phyloP scores from a whole-genome alignment of 2,113 vertebrate species.

The Sinocyclocheilus anophthalmus region DNA sequence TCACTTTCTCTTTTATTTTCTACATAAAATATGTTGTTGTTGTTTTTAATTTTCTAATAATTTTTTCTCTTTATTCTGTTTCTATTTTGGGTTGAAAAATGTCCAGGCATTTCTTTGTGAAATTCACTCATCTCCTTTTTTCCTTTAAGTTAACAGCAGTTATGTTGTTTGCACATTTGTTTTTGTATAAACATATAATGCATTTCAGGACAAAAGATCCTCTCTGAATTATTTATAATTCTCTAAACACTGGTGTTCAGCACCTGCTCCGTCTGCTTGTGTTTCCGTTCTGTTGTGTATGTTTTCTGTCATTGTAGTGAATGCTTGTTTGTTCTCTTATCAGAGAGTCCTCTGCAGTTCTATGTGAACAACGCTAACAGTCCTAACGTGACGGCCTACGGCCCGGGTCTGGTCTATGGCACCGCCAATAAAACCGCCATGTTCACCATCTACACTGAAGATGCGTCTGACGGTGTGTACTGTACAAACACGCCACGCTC shows the following conservation, averaged over 20 bases:
- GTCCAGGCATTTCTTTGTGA: too few species aligned
- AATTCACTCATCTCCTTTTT: too few species aligned
- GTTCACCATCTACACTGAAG: constrained; percentile 93
- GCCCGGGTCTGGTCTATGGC: constrained; percentile 92
- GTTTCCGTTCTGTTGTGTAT: background rate
- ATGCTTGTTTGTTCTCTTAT: constrained; percentile 10
- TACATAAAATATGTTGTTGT: too few species aligned
- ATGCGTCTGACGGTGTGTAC: constrained; percentile 88
- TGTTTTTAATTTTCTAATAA: too few species aligned
- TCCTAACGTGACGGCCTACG: constrained; percentile 88
- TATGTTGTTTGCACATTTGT: background rate
- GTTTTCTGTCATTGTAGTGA: background rate
- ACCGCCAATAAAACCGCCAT: constrained; percentile 86
- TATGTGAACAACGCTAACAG: constrained; percentile 91
- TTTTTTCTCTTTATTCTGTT: too few species aligned
- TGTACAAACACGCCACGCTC: too few species aligned
- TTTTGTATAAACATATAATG: background rate
- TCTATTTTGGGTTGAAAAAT: too few species aligned
- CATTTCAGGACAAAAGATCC: background rate
- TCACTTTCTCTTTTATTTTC: too few species aligned
- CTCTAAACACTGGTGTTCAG: too few species aligned
- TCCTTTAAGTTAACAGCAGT: too few species aligned
- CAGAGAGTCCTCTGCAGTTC: constrained; percentile 96
- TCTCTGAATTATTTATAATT: background rate
- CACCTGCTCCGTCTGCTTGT: too few species aligned